Base-by-base conservation (phyloP, 2,888 invertebrate genomes). In the Mechanitis messenoides region DNA sequence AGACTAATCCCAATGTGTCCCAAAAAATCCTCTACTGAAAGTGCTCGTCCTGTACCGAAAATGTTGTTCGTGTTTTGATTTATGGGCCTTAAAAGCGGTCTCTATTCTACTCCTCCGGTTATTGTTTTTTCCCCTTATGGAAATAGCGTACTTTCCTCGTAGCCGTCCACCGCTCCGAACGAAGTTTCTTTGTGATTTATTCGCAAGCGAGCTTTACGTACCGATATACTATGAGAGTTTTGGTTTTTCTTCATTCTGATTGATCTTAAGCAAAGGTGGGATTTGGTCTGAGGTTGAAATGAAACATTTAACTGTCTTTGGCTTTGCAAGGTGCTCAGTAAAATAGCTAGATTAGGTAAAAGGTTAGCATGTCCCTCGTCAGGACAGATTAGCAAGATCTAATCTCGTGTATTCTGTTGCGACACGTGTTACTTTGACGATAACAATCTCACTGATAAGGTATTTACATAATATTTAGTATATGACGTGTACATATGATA, bases 91-190 rank as follows among this genome's bases (percentile, higher is more conserved):
- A 85, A 87, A 87, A 83, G 80, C 84, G 82, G 81, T 81, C 86
- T 84, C 81, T 80, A 83, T 79, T 79, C 83, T 74, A 72, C 79
- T 80, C 83, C 80, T 80, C 79, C 74, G 81, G 82, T 87, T 87
- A 87, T 87, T 87, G 87, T 87, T 86, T 87, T 83, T 50, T 82
- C 81, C 81, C 81, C 83, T 87, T 85, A 86, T 82, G 86, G 87
- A 86, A 87, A 85, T 79, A 75, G 79, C 80, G 78, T 78, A 82
- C 82, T 85, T 84, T 83, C 81, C 79, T 74, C 77, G 74, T 76
- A 78, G 73, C 77, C 71, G 78, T 77, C 79, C 80, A 77, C 74
- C 79, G 79, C 76, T 76, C 72, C 75, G 69, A 78, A 74, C 76
- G 72, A 79, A 82, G 73, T 83, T 83, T 77, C 63, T 64, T 62